phyloP scores from a whole-genome alignment of 2,888 invertebrate species.

The Hydraecia micacea region DNA sequence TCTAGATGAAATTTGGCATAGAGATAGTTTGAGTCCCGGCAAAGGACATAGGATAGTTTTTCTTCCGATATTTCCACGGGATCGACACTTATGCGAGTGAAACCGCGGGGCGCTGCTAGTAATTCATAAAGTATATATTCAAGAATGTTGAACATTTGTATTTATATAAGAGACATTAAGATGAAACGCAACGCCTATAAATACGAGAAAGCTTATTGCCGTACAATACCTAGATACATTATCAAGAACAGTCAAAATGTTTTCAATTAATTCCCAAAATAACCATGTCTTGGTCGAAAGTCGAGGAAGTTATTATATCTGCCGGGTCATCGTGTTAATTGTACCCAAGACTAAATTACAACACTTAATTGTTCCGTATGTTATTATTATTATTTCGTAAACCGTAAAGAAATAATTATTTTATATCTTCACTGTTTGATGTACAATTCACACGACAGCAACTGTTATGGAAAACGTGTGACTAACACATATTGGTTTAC shows the following conservation, averaged over 20 bases:
- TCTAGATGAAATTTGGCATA: too few species aligned
- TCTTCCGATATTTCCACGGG: too few species aligned
- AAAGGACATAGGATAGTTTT: too few species aligned
- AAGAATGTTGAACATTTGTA: not conserved
- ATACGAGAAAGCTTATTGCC: not conserved
- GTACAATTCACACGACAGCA: conserved; percentile 15
- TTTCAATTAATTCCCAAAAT: conserved; percentile 32
- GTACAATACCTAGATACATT: not conserved
- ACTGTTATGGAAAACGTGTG: conserved; percentile 19
- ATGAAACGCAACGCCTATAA: not conserved
- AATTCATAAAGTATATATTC: not conserved
- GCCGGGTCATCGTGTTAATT: conserved; percentile 75
- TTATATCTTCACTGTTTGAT: conserved; percentile 3
- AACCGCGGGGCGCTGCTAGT: too few species aligned
- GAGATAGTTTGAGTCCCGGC: too few species aligned
- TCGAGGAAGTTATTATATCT: conserved; percentile 65
- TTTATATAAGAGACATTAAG: not conserved
- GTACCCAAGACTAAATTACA: conserved; percentile 71
- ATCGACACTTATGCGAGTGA: too few species aligned
- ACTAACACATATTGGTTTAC: conserved; percentile 28
- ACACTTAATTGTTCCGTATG: conserved; percentile 70
- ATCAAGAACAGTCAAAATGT: conserved; percentile 19
- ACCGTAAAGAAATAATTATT: conserved; percentile 36
- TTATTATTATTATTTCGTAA: conserved; percentile 65
- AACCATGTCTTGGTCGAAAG: conserved; percentile 29